These are phyloP conservation scores for Atrichornis clamosus DNA, from an alignment of 2,113 vertebrate genomes.

Conservation along the genomic window DNA sequence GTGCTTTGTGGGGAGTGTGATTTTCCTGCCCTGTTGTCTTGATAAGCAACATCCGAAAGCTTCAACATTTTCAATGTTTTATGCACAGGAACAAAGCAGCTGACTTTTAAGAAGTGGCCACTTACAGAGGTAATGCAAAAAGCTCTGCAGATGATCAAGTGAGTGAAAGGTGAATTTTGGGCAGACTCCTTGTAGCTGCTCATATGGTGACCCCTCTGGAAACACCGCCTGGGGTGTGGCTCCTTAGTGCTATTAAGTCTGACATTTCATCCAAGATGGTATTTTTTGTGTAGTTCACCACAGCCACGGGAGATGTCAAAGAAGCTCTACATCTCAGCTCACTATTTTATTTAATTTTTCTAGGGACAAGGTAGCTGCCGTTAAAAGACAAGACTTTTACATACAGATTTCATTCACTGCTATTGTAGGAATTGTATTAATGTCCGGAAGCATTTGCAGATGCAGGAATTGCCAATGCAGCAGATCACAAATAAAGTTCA, in stretches of 20 bases:
- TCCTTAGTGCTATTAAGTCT: neutral
- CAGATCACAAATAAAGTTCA: neutral
- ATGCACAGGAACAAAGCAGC: neutral
- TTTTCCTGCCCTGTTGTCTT: neutral
- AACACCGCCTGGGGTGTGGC: neutral
- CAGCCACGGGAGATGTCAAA: neutral
- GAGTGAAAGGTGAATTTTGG: neutral
- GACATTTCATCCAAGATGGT: neutral
- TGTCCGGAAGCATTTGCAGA: neutral
- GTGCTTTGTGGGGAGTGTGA: neutral
- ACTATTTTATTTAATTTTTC: neutral
- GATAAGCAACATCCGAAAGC: neutral
- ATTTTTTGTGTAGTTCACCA: neutral
- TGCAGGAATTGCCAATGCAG: neutral
- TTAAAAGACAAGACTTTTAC: neutral
- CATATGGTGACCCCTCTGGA: neutral
- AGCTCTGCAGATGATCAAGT: too few species aligned
- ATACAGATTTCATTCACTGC: neutral
- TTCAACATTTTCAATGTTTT: neutral
- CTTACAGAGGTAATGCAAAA: neutral
- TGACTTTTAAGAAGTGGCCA: neutral
- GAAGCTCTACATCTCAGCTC: neutral
- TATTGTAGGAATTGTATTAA: neutral
- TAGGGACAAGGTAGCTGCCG: neutral
- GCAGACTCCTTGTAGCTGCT: neutral